Conservation (phyloP, 1,140 invertebrate genomes). For the Sitodiplosis mosellana region DNA sequence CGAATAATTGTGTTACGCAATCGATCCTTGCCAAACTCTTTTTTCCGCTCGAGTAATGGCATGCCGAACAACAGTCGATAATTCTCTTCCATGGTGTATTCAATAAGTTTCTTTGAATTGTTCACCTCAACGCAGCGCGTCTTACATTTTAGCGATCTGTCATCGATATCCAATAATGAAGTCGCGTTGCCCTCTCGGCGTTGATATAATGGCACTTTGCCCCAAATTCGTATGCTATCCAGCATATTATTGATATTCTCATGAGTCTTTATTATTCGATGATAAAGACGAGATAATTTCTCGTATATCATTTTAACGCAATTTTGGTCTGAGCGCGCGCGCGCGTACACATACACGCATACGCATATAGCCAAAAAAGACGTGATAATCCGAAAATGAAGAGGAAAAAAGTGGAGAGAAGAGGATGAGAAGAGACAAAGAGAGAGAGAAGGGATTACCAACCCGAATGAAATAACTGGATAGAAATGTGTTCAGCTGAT, state of each 20-base stretch:
- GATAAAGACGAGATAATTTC: conserved; percentile 25
- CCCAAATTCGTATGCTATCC: conserved; percentile 34
- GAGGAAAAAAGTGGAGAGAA: too few relatives aligned
- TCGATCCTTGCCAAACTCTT: too few relatives aligned
- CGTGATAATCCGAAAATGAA: too few relatives aligned
- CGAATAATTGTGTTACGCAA: too few relatives aligned
- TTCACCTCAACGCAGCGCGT: conserved; percentile 18
- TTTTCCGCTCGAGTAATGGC: conserved; percentile 9
- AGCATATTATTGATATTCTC: conserved; percentile 24
- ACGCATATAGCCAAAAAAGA: too few relatives aligned
- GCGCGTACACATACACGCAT: too few relatives aligned
- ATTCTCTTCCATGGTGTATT: conserved; percentile 36
- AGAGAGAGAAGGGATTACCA: too few relatives aligned
- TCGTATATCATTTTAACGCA: not conserved
- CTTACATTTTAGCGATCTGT: conserved; percentile 24
- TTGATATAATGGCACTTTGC: conserved; percentile 34
- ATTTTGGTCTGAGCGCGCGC: conserved; percentile 1
- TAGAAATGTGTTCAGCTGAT: too few relatives aligned
- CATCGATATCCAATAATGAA: conserved; percentile 31
- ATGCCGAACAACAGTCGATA: conserved; percentile 32
- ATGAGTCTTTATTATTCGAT: conserved; percentile 38
- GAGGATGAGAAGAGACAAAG: too few relatives aligned
- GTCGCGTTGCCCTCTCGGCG: conserved; percentile 32
- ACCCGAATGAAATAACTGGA: too few relatives aligned
- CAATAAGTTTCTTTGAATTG: conserved; percentile 31